Conservation (phyloP, 2,113 vertebrate genomes). For the Labeo rohita region DNA sequence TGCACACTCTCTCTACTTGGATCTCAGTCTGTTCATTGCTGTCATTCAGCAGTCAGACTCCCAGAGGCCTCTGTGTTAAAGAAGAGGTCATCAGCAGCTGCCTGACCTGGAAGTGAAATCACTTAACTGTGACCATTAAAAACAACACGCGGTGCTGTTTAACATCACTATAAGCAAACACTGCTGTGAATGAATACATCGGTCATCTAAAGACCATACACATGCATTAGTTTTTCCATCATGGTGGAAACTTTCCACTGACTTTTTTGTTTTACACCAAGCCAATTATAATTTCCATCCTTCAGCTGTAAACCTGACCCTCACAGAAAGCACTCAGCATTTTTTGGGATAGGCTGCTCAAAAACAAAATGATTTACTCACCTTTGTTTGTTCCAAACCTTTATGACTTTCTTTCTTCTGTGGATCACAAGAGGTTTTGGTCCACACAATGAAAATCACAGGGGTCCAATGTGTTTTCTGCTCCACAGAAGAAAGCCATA, state of each 20-base stretch:
- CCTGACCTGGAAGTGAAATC: constrained; percentile 41
- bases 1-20: neutral
- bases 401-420: neutral
- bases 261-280: neutral
- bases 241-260: neutral
- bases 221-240: neutral
- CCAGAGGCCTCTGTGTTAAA: constrained; percentile 24
- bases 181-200: neutral
- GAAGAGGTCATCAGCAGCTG: constrained; percentile 22
- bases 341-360: neutral
- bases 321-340: neutral
- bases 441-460: neutral
- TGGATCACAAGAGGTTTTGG: neutral
- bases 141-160: constrained; percentile 28
- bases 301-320: neutral
- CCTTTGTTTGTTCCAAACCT: neutral
- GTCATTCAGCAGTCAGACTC: constrained; percentile 24
- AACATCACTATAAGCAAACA: constrained; percentile 5
- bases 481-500: neutral
- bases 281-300: neutral
- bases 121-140: constrained; percentile 17
- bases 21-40: constrained; percentile 33
- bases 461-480: neutral
- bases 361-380: neutral
- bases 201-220: neutral